Evolutionary conservation across 2,113 vertebrate genomes (phyloP).

Genomic region (Osmerus mordax): DNA sequence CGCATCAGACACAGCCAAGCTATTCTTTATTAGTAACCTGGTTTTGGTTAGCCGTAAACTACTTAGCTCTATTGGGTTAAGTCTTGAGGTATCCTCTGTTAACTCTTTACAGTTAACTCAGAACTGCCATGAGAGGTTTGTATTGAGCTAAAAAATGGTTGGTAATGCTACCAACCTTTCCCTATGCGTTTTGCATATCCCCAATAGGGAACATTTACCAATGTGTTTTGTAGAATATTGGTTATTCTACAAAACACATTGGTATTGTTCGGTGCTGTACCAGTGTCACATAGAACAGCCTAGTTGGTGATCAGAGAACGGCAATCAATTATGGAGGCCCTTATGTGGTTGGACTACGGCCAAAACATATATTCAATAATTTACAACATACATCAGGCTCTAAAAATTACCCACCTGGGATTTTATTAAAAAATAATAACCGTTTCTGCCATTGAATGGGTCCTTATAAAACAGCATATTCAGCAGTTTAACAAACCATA

Average conservation of each 20-base stretch:
- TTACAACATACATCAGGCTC: constrained; percentile 35
- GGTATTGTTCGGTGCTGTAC: too few species aligned
- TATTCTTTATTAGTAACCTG: background rate
- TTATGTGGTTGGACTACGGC: constrained; percentile 13
- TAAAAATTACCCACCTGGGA: constrained; percentile 46
- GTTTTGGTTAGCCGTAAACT: constrained; percentile 1
- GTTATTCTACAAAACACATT: too few species aligned
- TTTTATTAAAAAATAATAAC: constrained; percentile 39
- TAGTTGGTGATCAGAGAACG: too few species aligned
- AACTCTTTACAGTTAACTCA: too few species aligned
- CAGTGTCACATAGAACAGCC: too few species aligned
- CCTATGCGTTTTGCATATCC: too few species aligned
- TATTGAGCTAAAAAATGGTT: too few species aligned
- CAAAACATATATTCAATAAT: constrained; percentile 51
- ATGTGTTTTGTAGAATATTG: too few species aligned
- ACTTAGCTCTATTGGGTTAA: constrained; percentile 14
- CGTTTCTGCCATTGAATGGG: constrained; percentile 38
- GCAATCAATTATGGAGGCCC: background rate
- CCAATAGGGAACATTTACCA: too few species aligned
- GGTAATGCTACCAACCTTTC: too few species aligned
- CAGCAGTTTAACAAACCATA: constrained; percentile 34
- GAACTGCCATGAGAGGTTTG: too few species aligned
- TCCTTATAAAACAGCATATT: constrained; percentile 34
- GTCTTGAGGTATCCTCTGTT: background rate
- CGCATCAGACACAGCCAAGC: background rate